Base-by-base conservation (phyloP, 2,797 vertebrate genomes). In the Dryobates pubescens region DNA sequence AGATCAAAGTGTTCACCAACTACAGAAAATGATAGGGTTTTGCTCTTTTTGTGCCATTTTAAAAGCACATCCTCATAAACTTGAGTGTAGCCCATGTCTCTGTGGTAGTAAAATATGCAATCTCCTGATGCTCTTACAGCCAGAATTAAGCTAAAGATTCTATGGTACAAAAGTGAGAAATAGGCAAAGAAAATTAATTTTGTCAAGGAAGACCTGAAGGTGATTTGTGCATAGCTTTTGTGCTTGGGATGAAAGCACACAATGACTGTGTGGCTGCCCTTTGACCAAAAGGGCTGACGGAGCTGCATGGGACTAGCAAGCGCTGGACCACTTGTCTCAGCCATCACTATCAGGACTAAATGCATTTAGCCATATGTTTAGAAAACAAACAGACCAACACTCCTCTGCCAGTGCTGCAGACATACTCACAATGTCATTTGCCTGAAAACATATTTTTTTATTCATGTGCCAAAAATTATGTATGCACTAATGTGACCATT, bases 381-480 rank as follows among this genome's bases (percentile, higher is more conserved):
- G 57, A 70, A 32, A 88, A 73, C 10, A 69, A 71, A 71, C 57
- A 86, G 81, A 43, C 68, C 77, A 82, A 61, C 23, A 11, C 27
- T 86, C 57, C 90, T 61, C 81, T 82, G 61, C 62, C 68, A 84
- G 72, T 69, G 67, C 64, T 57, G 49, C 70, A 82, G 71, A 82
- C 32, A 7, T 36, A 20, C 51, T 73, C 61, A 62, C 49, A 73
- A 17, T 36, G 49, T 75, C 77, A 93, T 49, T 88, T 89, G 80
- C 73, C 77, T 79, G 71, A 78, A 91, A 91, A 84, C 24, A 9
- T 74, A 68, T 73, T 64, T 77, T 69, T 58, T 41, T 71, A 81
- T 43, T 56, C 41, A 18, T 2, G 27, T 89, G 79, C 56, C 64
- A 67, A 83, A 71, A 86, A 43, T 49, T 78, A 77, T 41, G 68